Conservation (phyloP, 2,888 invertebrate species). For the Mechanitis mazaeus region DNA sequence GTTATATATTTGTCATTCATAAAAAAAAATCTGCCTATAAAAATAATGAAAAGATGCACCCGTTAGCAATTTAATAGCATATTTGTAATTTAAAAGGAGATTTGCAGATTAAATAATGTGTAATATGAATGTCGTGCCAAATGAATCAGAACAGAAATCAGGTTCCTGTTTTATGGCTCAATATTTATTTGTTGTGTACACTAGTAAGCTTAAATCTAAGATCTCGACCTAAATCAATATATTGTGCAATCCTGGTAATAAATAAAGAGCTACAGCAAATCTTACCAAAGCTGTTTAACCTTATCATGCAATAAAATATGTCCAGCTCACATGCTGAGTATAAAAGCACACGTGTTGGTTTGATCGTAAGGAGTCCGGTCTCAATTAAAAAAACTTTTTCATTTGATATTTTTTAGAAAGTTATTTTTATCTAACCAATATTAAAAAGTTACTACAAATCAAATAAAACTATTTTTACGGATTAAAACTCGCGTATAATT, state of each 20-base stretch:
- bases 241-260: conserved; percentile 82
- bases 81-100: too few relatives aligned
- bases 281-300: background rate
- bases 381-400: conserved; percentile 37
- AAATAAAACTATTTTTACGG: too few relatives aligned
- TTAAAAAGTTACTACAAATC: too few relatives aligned
- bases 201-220: conserved; percentile 81
- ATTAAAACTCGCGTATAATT: too few relatives aligned
- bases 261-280: too few relatives aligned
- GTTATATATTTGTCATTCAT: too few relatives aligned
- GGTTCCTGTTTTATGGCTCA: conserved; percentile 67
- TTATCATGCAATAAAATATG: background rate
- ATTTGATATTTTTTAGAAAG: conserved; percentile 42
- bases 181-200: conserved; percentile 78
- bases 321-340: conserved; percentile 84
- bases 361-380: conserved; percentile 68
- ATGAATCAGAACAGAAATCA: conserved; percentile 59
- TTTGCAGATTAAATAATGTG: too few relatives aligned
- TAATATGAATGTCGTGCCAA: conserved; percentile 34
- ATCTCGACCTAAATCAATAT: conserved; percentile 83
- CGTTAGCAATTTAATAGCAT: too few relatives aligned
- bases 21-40: too few relatives aligned
- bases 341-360: conserved; percentile 83
- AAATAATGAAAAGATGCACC: too few relatives aligned
- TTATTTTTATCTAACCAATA: too few relatives aligned